phyloP scores from a whole-genome alignment of 2,797 vertebrate species.

The Halcyon chelicuti region DNA sequence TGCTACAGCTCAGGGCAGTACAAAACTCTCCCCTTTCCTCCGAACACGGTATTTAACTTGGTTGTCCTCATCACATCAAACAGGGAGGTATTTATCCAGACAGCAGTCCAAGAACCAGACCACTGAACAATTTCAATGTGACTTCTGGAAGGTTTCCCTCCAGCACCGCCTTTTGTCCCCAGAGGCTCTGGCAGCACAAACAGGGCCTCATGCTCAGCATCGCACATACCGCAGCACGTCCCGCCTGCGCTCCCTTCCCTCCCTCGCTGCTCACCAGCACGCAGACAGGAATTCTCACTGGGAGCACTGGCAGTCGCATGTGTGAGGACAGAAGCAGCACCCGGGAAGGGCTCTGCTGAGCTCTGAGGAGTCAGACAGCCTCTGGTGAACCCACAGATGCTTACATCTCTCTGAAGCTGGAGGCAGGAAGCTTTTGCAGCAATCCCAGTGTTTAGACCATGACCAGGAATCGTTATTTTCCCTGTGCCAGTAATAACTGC shows the following conservation, averaged over 20 bases:
- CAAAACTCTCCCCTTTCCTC: not conserved
- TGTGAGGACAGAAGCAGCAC: not conserved
- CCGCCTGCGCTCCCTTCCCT: not conserved
- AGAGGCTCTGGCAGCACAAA: not conserved
- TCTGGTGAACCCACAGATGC: accelerated
- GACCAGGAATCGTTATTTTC: not conserved
- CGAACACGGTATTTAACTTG: not conserved
- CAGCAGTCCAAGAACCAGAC: not conserved
- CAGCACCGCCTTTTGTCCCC: not conserved
- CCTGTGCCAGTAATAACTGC: not conserved
- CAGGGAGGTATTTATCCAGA: not conserved
- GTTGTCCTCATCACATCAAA: not conserved
- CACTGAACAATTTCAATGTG: not conserved
- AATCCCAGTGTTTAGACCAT: not conserved
- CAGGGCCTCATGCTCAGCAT: not conserved
- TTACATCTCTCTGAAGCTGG: not conserved
- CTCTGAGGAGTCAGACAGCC: accelerated
- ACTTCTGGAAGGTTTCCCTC: not conserved
- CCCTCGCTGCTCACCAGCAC: accelerated
- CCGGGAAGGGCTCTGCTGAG: not conserved
- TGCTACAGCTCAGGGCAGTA: not conserved
- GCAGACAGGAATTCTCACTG: accelerated
- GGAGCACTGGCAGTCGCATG: accelerated
- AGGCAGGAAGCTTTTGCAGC: not conserved
- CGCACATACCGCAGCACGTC: accelerated